Percentiles rank a stretch among this genome's conserved stretches.
These are phyloP conservation scores for Morinoia aosen DNA, from an alignment of 2,888 invertebrate genomes.

Conservation along the genomic window DNA sequence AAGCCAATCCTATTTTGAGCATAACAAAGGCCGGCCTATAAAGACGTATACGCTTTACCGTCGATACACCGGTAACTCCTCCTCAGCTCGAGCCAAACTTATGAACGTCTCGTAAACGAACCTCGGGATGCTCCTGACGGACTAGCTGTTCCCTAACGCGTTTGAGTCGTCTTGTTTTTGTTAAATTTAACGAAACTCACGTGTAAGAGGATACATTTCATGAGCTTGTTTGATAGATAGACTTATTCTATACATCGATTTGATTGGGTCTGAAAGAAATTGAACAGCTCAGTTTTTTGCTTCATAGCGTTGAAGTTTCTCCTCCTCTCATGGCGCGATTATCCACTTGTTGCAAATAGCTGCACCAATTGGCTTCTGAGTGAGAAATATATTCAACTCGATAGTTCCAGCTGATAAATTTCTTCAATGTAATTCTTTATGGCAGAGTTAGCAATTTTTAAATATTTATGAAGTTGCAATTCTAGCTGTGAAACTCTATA, in stretches of 20 bases:
- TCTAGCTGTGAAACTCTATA: neutral
- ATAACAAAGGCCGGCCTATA: neutral
- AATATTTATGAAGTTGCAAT: no score
- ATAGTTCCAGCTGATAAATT: no score
- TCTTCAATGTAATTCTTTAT: no score
- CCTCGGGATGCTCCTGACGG: neutral
- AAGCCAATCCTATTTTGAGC: neutral
- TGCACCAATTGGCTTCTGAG: no score
- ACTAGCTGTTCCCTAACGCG: neutral
- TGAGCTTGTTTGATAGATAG: neutral
- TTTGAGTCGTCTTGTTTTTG: neutral
- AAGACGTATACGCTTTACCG: neutral
- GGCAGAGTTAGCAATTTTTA: no score
- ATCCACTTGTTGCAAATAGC: no score
- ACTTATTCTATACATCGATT: neutral
- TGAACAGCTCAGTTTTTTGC: neutral
- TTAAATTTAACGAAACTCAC: neutral
- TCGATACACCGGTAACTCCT: neutral
- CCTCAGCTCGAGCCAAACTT: neutral
- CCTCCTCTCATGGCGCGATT: no score
- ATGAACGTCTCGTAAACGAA: neutral
- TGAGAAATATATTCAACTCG: no score
- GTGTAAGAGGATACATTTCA: neutral
- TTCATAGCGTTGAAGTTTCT: no score
- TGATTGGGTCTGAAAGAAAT: neutral